These are phyloP conservation scores for Falco cherrug DNA, from an alignment of 2,797 vertebrate genomes.

Conservation along the genomic window DNA sequence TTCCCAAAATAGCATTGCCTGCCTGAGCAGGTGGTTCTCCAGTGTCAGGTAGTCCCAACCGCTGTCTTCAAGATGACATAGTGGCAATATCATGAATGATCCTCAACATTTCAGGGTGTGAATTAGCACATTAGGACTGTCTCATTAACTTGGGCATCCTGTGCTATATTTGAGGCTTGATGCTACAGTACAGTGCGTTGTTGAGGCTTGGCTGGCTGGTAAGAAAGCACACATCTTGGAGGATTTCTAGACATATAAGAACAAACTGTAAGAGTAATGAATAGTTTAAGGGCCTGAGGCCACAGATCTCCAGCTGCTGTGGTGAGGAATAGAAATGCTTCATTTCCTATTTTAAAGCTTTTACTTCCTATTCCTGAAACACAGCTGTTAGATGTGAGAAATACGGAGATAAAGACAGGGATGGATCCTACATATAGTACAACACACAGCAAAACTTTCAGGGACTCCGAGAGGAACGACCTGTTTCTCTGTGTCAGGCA, in stretches of 20 bases:
- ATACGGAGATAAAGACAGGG: background rate
- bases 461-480: background rate
- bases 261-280: background rate
- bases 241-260: background rate
- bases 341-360: background rate
- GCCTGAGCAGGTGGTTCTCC: background rate
- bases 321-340: background rate
- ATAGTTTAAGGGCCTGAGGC: background rate
- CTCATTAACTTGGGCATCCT: background rate
- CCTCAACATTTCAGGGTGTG: background rate
- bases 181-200: background rate
- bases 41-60: background rate
- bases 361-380: background rate
- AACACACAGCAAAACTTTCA: background rate
- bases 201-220: background rate
- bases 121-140: background rate
- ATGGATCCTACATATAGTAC: background rate
- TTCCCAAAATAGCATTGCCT: background rate
- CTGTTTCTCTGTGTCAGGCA: background rate
- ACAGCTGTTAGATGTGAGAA: background rate
- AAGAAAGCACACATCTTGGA: background rate
- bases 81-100: background rate
- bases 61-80: background rate
- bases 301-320: background rate
- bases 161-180: background rate